Evolutionary conservation across 2,113 vertebrate species (phyloP), one percentile per base, ranked within the genome.

Genomic region (Peromyscus maniculatus): DNA sequence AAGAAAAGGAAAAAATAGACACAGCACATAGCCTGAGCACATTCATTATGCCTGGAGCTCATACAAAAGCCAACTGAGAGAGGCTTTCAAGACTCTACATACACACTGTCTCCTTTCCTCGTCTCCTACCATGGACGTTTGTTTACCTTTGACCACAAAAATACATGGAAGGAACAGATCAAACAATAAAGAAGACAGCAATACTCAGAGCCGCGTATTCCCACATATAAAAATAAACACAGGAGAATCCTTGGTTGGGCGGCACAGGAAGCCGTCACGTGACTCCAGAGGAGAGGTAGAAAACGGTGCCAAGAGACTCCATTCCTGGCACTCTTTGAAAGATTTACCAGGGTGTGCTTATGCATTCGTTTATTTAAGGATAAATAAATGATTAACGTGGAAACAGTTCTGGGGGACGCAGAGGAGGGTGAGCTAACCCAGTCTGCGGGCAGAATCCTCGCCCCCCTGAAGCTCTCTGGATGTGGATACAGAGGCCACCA

Each of bases 101-200:
- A 55, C 1, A 49, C 1, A 52, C 62, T 43, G 28, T 43, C 80
- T 28, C 6, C n/a, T 87, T 86, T 59, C 59, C 87, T 46, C 10
- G 80, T 72, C n/a, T n/a, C 26, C 64, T 55, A 7, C 19, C 46
- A 84, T 0, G 52, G 31, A 46, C 6, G 21, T 33, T 49, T 75
- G 55, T 90, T 97, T 80, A 52, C 55, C 39, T 55, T 5, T 22
- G 22, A 79, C 71, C 62, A 84, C 39, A 94, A 91, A 80, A 75
- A 67, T 26, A 36, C 33, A 33, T 28, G 36, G 43, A 77, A 83
- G 12, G 78, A 67, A 69, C 78, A 80, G 19, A 92, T 57, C 49
- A 82, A 55, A 52, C 33, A 74, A 31, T 21, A 88, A 83, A 82
- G 52, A 66, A 74, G 31, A 88, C 17, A 71, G 39, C 52, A n/a